Percentiles rank a stretch among this genome's conserved stretches.
These are phyloP conservation scores for Loripinus fragilis DNA, from an alignment of 2,888 invertebrate species.

Conservation along the genomic window DNA sequence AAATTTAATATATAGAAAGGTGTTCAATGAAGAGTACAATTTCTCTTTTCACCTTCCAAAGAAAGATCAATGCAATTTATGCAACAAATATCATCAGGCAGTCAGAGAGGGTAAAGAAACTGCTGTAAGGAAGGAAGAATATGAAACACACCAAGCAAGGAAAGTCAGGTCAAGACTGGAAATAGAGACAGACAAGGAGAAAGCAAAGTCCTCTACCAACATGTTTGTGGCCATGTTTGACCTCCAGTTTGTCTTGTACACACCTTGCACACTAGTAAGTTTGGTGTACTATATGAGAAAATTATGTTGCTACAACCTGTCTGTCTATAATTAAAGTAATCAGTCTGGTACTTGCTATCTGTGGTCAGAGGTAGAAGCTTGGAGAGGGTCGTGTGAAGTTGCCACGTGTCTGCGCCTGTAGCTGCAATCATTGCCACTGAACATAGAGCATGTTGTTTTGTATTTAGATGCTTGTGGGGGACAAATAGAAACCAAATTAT, in stretches of 20 bases:
- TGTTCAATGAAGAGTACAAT: slow-evolving; percentile 22
- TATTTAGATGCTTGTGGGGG: slow-evolving; percentile 45
- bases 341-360: slow-evolving; percentile 28
- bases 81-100: slow-evolving; percentile 31
- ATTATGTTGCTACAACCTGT: slow-evolving; percentile 44
- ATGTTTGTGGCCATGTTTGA: slow-evolving; percentile 8
- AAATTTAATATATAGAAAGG: neutral
- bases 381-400: slow-evolving; percentile 37
- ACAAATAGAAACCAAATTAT: slow-evolving; percentile 40
- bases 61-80: slow-evolving; percentile 50
- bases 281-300: slow-evolving; percentile 40
- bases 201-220: neutral
- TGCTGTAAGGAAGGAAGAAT: slow-evolving; percentile 10
- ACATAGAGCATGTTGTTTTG: slow-evolving; percentile 38
- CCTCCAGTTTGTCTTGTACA: slow-evolving; percentile 12
- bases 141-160: slow-evolving; percentile 27
- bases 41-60: slow-evolving; percentile 49
- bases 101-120: slow-evolving; percentile 7
- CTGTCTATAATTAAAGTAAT: slow-evolving; percentile 30
- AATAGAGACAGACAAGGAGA: slow-evolving; percentile 27
- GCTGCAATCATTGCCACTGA: slow-evolving; percentile 15
- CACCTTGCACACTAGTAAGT: slow-evolving; percentile 5
- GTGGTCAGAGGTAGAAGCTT: slow-evolving; percentile 37
- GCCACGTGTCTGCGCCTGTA: slow-evolving; percentile 40
- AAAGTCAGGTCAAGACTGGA: slow-evolving; percentile 36